A percentile compares a stretch with the other conserved stretches of the same genome.
These are phyloP conservation scores for Macrotis lagotis DNA, from an alignment of 2,113 vertebrate species.

Conservation along the genomic window DNA sequence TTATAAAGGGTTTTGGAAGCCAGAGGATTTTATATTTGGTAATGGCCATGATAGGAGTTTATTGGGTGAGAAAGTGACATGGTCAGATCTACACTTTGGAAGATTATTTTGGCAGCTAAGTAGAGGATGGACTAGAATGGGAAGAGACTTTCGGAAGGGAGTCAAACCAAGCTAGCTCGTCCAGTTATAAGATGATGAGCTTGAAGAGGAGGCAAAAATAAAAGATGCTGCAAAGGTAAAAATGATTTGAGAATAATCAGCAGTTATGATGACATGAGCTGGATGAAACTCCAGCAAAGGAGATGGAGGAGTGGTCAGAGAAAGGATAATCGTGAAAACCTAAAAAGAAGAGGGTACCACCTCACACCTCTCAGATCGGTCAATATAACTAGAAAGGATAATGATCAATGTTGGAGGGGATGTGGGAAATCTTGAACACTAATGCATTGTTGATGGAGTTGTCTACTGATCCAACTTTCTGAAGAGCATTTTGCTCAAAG, in stretches of 20 bases:
- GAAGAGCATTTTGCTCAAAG: too few species aligned
- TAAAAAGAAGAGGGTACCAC: neutral
- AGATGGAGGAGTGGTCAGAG: neutral
- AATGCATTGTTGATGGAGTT: too few species aligned
- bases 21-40: neutral
- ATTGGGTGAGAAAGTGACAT: neutral
- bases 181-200: neutral
- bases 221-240: neutral
- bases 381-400: too few species aligned
- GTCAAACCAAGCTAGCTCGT: neutral
- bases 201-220: neutral
- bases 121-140: neutral
- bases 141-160: neutral
- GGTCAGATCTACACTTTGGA: neutral
- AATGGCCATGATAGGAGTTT: neutral
- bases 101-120: neutral
- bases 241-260: neutral
- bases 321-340: neutral
- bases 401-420: too few species aligned
- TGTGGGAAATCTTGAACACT: too few species aligned
- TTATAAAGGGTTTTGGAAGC: neutral
- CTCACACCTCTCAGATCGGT: too few species aligned
- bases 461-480: too few species aligned
- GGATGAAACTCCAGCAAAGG: neutral
- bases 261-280: neutral